These are phyloP conservation scores for Dioctria linearis DNA, from an alignment of 2,888 invertebrate species.

Conservation along the genomic window DNA sequence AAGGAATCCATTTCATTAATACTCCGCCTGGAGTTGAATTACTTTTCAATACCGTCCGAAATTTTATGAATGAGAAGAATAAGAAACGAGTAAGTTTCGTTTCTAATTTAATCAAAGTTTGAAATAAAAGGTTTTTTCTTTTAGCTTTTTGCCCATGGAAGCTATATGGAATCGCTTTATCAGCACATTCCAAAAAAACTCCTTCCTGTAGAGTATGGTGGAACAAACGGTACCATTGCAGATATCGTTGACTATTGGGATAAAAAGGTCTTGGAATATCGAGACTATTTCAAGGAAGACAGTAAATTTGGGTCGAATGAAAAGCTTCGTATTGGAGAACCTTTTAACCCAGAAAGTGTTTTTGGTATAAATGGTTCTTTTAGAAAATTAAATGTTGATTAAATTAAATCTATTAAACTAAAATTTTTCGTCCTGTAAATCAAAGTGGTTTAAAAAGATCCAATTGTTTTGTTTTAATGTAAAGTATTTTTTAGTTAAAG, in stretches of 20 bases:
- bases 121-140: conserved; percentile 59
- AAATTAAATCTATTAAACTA: too few species aligned
- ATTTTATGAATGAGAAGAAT: conserved; percentile 75
- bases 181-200: conserved; percentile 74
- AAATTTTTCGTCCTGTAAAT: too few species aligned
- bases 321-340: conserved; percentile 61
- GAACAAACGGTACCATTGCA: conserved; percentile 70
- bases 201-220: conserved; percentile 70
- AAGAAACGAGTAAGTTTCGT: conserved; percentile 70
- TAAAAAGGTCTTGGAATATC: conserved; percentile 60
- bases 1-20: conserved; percentile 75
- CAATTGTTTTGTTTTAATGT: too few species aligned
- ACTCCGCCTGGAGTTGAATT: conserved; percentile 74
- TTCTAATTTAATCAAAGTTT: neutral
- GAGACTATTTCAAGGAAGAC: too few species aligned
- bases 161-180: conserved; percentile 62
- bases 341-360: conserved; percentile 61
- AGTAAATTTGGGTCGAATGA: conserved; percentile 60
- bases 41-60: conserved; percentile 73
- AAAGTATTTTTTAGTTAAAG: too few species aligned
- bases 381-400: too few species aligned
- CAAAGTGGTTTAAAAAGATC: too few species aligned
- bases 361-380: too few species aligned
- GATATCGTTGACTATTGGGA: conserved; percentile 67
- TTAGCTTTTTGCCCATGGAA: conserved; percentile 75